Percentiles rank a stretch among this genome's conserved stretches.
These are phyloP conservation scores for Chaetops frenatus DNA, from an alignment of 2,113 vertebrate genomes.

Conservation along the genomic window DNA sequence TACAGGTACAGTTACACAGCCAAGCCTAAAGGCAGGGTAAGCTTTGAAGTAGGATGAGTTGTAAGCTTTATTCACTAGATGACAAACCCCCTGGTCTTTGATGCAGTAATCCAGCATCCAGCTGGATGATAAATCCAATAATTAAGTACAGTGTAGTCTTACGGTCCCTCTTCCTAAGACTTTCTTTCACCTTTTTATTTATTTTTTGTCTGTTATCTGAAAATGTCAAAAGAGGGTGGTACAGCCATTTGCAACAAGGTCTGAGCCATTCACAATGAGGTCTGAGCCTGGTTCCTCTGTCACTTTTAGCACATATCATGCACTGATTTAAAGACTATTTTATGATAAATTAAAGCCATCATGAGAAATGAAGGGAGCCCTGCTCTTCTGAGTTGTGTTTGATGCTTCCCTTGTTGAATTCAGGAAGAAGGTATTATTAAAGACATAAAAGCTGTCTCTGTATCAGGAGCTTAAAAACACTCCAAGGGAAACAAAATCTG, in stretches of 20 bases:
- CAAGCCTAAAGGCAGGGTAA: background rate
- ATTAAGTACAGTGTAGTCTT: background rate
- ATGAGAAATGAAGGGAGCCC: background rate
- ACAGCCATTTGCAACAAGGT: background rate
- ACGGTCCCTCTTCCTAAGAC: background rate
- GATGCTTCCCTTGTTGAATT: background rate
- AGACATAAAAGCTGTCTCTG: constrained; percentile 26
- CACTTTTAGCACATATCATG: background rate
- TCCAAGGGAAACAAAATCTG: constrained; percentile 37
- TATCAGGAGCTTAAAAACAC: constrained; percentile 36
- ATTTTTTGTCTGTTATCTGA: background rate
- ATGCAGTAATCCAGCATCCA: background rate
- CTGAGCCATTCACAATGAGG: background rate
- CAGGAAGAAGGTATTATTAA: constrained; percentile 9
- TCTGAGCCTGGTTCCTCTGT: background rate
- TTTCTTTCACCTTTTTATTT: background rate
- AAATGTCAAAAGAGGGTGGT: background rate
- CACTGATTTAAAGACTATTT: background rate
- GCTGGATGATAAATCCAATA: background rate
- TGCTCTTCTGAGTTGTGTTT: background rate
- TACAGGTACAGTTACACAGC: background rate
- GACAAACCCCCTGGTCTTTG: background rate
- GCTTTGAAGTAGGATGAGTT: background rate
- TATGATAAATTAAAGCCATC: background rate
- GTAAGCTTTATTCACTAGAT: background rate